Evolutionary conservation across 2,113 vertebrate species (phyloP), one percentile per base, ranked within the genome.

Genomic region (Oncorhynchus nerka): DNA sequence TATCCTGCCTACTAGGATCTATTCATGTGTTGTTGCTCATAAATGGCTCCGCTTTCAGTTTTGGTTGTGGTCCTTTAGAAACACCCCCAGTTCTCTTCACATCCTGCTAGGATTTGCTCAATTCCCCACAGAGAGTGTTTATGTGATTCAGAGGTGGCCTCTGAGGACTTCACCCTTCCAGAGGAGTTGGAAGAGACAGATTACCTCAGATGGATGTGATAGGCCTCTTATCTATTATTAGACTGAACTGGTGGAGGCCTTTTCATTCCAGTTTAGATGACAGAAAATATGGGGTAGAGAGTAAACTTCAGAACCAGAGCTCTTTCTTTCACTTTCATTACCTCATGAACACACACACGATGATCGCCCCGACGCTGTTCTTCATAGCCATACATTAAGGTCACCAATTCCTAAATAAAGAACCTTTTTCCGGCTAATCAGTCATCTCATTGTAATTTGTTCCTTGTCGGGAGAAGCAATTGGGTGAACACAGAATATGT

Each of bases 151-250:
- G 12, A 55, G 51, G 13, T 55, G 51, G 51, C 51, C 51, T 55
- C 16, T 15, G 15, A 55, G 51, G 51, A 55, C 51, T 55, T 19
- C 16, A 55, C 13, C 61, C 57, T 51, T 68, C 64, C 81, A 76
- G 49, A 13, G 28, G 80, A 76, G 76, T 55, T 57, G 69, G 81
- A 45, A 79, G 77, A 77, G 81, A 81, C 84, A 79, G 81, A 83
- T 85, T 83, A 78, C 70, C 68, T 74, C 73, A 80, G 78, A 83
- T 83, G 68, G 75, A 73, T 68, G 78, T 71, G 71, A 83, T 81
- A 80, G 61, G 72, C 32, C 77, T 71, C 68, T 49, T 28, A 73
- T 68, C 75, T 83, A 85, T 79, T 81, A 85, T 80, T 83, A 81
- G 81, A 34, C 28, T 4, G 67, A 51, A 39, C 68, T 22, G 30